A percentile compares a stretch with the other conserved stretches of the same genome.
Evolutionary conservation across 1,140 invertebrate species (phyloP).

Genomic region (Lordiphosa clarofinis): DNA sequence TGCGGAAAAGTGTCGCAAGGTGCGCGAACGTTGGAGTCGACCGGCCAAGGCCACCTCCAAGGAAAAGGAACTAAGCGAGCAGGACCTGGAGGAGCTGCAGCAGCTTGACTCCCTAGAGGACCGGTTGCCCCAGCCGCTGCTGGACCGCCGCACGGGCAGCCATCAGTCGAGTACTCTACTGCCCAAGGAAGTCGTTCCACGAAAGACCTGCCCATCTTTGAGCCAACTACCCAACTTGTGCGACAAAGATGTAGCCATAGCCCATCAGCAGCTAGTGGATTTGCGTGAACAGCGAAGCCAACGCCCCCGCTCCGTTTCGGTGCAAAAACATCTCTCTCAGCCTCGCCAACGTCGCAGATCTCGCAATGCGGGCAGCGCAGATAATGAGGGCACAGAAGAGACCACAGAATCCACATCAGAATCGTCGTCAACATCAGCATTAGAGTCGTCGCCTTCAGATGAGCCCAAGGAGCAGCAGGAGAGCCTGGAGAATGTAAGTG

Average conservation of each 20-base stretch:
- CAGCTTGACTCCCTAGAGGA: not conserved
- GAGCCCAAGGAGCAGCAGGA: constrained; percentile 31
- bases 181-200: not conserved
- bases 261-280: constrained; percentile 39
- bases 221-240: constrained; percentile 2
- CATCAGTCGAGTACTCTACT: not conserved
- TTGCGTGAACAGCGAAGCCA: constrained; percentile 30
- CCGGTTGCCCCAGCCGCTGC: not conserved
- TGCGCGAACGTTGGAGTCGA: constrained; percentile 42
- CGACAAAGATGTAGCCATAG: constrained; percentile 32
- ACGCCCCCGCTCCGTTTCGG: constrained; percentile 6
- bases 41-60: not conserved
- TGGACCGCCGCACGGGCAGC: constrained; percentile 9
- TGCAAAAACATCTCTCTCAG: not conserved
- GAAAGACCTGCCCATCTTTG: constrained; percentile 7
- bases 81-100: not conserved
- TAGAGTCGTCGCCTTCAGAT: constrained; percentile 5
- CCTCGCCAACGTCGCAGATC: constrained; percentile 17
- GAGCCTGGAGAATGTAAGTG: constrained; percentile 28
- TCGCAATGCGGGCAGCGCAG: not conserved
- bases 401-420: not conserved
- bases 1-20: constrained; percentile 39
- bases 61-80: not conserved
- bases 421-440: not conserved
- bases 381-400: not conserved